Evolutionary conservation across 2,888 invertebrate species (phyloP).

Genomic region (Silvanus unidentatus): DNA sequence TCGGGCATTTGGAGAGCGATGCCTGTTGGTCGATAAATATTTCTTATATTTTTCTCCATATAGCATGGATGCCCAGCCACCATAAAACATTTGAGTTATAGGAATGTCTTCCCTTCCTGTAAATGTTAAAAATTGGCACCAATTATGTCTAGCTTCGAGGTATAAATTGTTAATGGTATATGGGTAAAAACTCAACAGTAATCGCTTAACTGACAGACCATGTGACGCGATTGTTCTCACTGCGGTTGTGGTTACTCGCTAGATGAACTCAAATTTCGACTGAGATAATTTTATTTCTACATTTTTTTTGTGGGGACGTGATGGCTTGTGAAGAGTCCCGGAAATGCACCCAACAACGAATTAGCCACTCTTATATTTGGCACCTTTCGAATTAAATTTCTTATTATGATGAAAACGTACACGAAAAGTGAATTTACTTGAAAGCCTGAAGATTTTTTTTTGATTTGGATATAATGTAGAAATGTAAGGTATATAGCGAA

Average conservation of each 20-base stretch:
- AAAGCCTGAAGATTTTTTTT: no score
- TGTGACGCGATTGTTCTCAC: neutral
- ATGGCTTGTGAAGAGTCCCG: no score
- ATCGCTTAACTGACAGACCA: constrained; percentile 1
- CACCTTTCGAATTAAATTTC: no score
- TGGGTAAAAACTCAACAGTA: neutral
- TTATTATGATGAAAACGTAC: no score
- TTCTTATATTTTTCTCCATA: constrained; percentile 9
- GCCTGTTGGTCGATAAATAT: constrained; percentile 13
- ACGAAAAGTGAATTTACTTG: no score
- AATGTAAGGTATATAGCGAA: no score
- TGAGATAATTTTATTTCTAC: no score
- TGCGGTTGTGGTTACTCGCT: constrained; percentile 3
- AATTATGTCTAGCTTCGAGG: constrained; percentile 16
- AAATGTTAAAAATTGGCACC: constrained; percentile 11
- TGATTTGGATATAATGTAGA: no score
- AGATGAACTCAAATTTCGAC: neutral
- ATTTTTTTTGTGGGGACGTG: no score
- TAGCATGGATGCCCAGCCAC: no score
- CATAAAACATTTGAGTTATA: constrained; percentile 2
- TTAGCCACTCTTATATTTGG: no score
- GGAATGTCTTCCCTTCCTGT: constrained; percentile 9
- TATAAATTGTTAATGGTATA: constrained; percentile 11
- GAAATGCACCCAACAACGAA: no score
- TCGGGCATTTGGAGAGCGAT: constrained; percentile 12